phyloP scores from a whole-genome alignment of 2,113 vertebrate genomes.

The Eolophus roseicapilla region DNA sequence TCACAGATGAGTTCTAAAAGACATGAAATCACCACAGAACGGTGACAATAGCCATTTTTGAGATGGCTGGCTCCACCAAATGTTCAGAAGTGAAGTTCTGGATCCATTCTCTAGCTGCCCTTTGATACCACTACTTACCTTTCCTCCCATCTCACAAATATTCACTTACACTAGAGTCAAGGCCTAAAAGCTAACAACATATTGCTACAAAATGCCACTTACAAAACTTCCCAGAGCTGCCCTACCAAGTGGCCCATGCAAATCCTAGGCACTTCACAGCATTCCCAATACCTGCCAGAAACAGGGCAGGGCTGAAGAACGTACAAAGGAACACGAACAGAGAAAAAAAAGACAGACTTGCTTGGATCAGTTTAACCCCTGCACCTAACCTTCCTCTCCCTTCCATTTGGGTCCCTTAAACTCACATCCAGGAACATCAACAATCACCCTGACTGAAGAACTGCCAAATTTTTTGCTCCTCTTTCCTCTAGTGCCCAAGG shows the following conservation, averaged over 20 bases:
- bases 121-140: neutral
- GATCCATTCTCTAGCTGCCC: neutral
- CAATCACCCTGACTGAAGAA: neutral
- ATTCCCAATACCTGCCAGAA: neutral
- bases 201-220: neutral
- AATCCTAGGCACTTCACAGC: neutral
- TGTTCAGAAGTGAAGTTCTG: neutral
- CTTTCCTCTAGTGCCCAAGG: neutral
- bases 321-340: neutral
- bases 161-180: neutral
- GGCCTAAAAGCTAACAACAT: accelerated
- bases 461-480: neutral
- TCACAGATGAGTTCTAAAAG: neutral
- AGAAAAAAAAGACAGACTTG: too few species aligned
- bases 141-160: neutral
- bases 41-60: neutral
- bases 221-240: neutral
- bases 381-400: neutral
- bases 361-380: neutral
- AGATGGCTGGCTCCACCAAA: neutral
- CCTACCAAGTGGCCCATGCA: neutral
- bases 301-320: neutral
- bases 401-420: neutral
- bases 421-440: neutral
- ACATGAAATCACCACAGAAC: neutral